phyloP scores from a whole-genome alignment of 2,113 vertebrate species.

The Nanger granti region DNA sequence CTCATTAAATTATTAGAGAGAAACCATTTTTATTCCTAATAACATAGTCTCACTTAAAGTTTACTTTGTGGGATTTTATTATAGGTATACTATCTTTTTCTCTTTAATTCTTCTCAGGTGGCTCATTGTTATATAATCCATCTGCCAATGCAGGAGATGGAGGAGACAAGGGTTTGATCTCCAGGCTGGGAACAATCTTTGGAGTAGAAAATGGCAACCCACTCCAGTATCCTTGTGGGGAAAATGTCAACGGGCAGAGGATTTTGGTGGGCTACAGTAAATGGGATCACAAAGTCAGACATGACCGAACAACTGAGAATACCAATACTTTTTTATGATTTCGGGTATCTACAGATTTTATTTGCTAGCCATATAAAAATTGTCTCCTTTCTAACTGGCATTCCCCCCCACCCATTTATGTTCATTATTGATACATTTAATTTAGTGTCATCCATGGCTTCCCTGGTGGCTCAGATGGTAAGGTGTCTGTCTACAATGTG shows the following conservation, averaged over 20 bases:
- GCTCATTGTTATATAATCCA: neutral
- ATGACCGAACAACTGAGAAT: neutral
- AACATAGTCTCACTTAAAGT: neutral
- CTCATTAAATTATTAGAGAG: neutral
- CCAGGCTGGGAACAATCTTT: neutral
- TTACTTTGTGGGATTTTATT: neutral
- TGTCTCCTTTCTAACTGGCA: neutral
- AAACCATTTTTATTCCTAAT: neutral
- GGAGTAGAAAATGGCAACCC: neutral
- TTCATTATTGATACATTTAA: neutral
- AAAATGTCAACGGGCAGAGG: neutral
- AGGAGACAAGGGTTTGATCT: neutral
- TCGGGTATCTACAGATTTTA: neutral
- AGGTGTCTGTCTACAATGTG: too few relatives aligned
- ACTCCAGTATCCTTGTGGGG: neutral
- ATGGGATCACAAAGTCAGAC: neutral
- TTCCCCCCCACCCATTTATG: neutral
- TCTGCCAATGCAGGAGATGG: neutral
- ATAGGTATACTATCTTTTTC: neutral
- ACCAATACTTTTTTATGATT: neutral
- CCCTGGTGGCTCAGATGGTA: too few relatives aligned
- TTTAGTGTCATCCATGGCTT: neutral
- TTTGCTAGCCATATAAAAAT: neutral
- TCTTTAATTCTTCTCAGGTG: neutral
- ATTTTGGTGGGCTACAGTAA: neutral